These are phyloP conservation scores for Pterocles gutturalis DNA, from an alignment of 2,113 vertebrate genomes.

Conservation along the genomic window DNA sequence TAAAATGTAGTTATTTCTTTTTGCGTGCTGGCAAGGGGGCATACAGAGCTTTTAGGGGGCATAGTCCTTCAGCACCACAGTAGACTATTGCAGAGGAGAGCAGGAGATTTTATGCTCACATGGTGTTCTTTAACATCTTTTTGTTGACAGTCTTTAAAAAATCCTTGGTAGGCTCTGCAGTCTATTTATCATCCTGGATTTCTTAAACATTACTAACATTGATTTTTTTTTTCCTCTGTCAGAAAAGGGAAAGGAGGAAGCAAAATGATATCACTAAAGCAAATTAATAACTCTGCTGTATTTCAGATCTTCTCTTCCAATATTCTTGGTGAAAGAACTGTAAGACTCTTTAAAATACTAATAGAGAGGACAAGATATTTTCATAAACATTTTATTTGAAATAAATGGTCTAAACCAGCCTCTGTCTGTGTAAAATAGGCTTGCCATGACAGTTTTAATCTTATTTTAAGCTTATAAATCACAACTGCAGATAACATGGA, in stretches of 20 bases:
- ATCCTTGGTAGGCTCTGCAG: background rate
- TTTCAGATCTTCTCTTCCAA: background rate
- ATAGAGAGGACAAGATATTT: background rate
- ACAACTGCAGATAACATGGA: background rate
- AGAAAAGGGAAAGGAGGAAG: background rate
- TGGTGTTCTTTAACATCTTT: background rate
- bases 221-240: background rate
- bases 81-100: background rate
- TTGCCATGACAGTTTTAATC: background rate
- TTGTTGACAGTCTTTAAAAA: background rate
- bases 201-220: background rate
- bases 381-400: background rate
- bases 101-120: background rate
- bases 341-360: background rate
- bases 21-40: rapidly evolving
- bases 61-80: background rate
- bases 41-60: background rate
- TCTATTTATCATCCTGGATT: background rate
- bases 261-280: background rate
- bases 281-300: background rate
- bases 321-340: background rate
- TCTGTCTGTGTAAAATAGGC: background rate
- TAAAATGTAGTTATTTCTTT: background rate
- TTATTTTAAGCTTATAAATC: background rate
- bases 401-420: background rate